phyloP scores from a whole-genome alignment of 2,113 vertebrate species.

The Alligator sinensis region DNA sequence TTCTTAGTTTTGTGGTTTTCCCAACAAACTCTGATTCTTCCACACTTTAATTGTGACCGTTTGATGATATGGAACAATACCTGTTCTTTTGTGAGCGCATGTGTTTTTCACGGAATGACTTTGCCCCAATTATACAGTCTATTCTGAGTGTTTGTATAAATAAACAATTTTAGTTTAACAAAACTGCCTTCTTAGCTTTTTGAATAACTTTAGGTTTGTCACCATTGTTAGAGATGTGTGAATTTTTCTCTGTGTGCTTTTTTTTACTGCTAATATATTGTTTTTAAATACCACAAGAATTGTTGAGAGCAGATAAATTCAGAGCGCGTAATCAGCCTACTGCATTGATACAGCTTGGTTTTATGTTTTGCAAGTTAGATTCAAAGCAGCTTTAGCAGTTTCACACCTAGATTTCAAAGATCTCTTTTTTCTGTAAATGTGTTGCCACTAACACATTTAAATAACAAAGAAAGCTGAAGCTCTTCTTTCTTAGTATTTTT shows the following conservation, averaged over 20 bases:
- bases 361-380: conserved; percentile 51
- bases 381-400: conserved; percentile 37
- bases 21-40: neutral
- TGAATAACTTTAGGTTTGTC: neutral
- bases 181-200: neutral
- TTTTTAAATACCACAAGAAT: neutral
- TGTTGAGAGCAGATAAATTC: neutral
- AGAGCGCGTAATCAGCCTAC: neutral
- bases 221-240: neutral
- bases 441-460: conserved; percentile 35
- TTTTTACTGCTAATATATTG: neutral
- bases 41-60: neutral
- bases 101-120: neutral
- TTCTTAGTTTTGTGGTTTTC: neutral
- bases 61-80: neutral
- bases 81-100: neutral
- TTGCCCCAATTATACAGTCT: neutral
- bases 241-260: neutral
- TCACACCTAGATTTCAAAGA: conserved; percentile 35
- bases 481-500: conserved; percentile 12
- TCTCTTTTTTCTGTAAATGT: conserved; percentile 24
- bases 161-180: neutral
- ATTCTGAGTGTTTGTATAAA: neutral
- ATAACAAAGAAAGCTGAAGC: conserved; percentile 13
- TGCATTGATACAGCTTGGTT: neutral